These are phyloP conservation scores for Cariama cristata DNA, from an alignment of 2,113 vertebrate genomes.

Conservation along the genomic window DNA sequence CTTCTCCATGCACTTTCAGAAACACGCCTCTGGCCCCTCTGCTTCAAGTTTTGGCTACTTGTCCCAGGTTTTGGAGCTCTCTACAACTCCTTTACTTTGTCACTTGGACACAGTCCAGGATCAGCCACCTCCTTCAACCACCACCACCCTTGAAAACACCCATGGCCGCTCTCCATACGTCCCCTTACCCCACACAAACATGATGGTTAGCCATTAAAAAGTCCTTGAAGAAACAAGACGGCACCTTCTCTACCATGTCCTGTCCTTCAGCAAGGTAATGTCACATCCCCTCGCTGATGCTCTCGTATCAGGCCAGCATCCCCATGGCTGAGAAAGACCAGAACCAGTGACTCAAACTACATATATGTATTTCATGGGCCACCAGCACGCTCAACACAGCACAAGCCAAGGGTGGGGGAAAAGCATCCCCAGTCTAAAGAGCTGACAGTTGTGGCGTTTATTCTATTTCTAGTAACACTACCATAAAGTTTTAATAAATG, in stretches of 20 bases:
- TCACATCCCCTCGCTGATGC: neutral
- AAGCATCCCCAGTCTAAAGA: neutral
- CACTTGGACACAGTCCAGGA: neutral
- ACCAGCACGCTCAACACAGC: neutral
- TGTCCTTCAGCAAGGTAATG: neutral
- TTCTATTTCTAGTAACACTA: neutral
- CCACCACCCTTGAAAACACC: no score
- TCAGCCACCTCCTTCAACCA: neutral
- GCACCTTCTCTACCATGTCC: neutral
- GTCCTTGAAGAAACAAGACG: neutral
- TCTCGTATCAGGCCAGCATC: neutral
- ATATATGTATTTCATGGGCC: rapidly evolving
- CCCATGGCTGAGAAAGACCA: neutral
- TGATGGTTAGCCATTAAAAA: neutral
- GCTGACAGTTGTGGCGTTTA: neutral
- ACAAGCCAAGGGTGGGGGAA: neutral
- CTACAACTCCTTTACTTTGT: neutral
- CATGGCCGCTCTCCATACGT: rapidly evolving
- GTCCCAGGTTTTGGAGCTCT: neutral
- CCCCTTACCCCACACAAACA: neutral
- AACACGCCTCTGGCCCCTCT: neutral
- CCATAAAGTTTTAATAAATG: neutral
- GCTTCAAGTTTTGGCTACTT: neutral
- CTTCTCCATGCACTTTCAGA: neutral
- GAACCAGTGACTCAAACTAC: neutral